Evolutionary conservation across 2,888 invertebrate species (phyloP).

Genomic region (Drosophila macrospina): DNA sequence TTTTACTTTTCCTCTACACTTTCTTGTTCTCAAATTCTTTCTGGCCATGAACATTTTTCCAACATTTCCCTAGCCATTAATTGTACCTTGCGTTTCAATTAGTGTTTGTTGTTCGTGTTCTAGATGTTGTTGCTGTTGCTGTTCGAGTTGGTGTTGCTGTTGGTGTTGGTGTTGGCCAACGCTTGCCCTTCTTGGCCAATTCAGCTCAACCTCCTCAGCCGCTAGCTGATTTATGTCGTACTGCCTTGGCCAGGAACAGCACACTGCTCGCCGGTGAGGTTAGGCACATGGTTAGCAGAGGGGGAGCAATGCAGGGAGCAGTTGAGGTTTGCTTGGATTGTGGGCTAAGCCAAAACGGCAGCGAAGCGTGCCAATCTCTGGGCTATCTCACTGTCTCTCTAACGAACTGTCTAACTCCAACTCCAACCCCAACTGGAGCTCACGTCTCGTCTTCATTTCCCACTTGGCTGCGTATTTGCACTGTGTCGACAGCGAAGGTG

Average conservation of each 20-base stretch:
- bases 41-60: slow-evolving; percentile 21
- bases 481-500: slow-evolving; percentile 32
- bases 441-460: slow-evolving; percentile 76
- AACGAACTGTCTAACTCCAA: slow-evolving; percentile 63
- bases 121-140: slow-evolving; percentile 22
- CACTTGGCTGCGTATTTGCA: slow-evolving; percentile 78
- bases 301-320: not conserved
- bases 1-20: slow-evolving; percentile 60
- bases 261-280: slow-evolving; percentile 32
- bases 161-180: not conserved
- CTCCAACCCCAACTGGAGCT: not conserved
- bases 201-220: slow-evolving; percentile 11
- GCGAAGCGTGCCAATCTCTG: slow-evolving; percentile 74
- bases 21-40: slow-evolving; percentile 44
- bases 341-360: slow-evolving; percentile 24
- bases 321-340: slow-evolving; percentile 3
- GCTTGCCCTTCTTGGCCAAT: not conserved
- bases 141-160: slow-evolving; percentile 4
- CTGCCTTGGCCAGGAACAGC: slow-evolving; percentile 8
- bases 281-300: slow-evolving; percentile 54
- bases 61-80: slow-evolving; percentile 74
- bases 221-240: slow-evolving; percentile 71
- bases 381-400: slow-evolving; percentile 32
- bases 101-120: slow-evolving; percentile 51
- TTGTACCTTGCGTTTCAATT: slow-evolving; percentile 78